phyloP scores from a whole-genome alignment of 2,113 vertebrate genomes.

The Aldabrachelys gigantea region DNA sequence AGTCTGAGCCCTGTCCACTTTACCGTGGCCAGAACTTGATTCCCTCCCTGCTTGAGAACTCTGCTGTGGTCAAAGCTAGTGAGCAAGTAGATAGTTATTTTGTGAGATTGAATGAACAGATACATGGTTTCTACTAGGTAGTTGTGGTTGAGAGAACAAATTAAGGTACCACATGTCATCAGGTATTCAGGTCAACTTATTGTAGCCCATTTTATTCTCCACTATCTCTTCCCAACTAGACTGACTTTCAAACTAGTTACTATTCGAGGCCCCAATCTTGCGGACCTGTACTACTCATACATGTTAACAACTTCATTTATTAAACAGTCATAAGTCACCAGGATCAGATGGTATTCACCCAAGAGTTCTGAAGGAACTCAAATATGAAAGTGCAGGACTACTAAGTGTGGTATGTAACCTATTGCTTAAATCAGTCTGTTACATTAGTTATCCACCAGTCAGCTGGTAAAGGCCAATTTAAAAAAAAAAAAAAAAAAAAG shows the following conservation, averaged over 20 bases:
- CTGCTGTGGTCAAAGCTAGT: not conserved
- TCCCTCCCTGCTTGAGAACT: not conserved
- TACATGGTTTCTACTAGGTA: not conserved
- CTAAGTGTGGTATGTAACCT: not conserved
- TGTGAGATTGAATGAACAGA: not conserved
- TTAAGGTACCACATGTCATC: not conserved
- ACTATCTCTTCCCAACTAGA: not conserved
- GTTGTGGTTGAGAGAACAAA: not conserved
- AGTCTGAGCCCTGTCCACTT: not conserved
- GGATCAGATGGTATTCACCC: not conserved
- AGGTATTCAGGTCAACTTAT: not conserved
- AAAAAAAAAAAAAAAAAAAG: not conserved
- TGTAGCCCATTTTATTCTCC: not conserved
- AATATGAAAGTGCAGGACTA: not conserved
- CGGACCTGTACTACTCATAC: not conserved
- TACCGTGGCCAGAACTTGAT: not conserved
- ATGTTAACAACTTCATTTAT: not conserved
- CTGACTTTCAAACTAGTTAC: not conserved
- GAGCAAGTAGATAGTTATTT: not conserved
- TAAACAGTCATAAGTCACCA: not conserved
- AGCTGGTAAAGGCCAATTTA: not conserved
- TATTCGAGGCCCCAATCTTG: not conserved
- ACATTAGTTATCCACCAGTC: too few relatives aligned
- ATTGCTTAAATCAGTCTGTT: not conserved
- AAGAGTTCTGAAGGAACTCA: not conserved